These are phyloP conservation scores for Eupithecia dodoneata DNA, from an alignment of 2,888 invertebrate genomes.

Conservation along the genomic window DNA sequence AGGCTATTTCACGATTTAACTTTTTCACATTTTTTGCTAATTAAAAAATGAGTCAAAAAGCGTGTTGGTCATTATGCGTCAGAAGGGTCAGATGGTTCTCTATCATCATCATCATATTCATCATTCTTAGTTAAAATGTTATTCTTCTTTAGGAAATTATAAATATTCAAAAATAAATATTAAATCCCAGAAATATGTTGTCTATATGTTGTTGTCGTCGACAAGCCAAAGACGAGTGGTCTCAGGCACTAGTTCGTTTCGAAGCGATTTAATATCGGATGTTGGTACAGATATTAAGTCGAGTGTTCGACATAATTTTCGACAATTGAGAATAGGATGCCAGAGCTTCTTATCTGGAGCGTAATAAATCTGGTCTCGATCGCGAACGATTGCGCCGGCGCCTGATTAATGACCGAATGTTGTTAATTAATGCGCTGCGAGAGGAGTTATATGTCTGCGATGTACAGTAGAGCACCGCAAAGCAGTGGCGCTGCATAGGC, in stretches of 20 bases:
- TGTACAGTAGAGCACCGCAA: slow-evolving; percentile 26
- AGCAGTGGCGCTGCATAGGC: neutral
- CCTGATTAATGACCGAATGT: slow-evolving; percentile 70
- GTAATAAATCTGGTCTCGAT: slow-evolving; percentile 69
- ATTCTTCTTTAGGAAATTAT: too few species aligned
- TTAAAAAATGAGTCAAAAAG: too few species aligned
- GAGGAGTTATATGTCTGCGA: slow-evolving; percentile 57
- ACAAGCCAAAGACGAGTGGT: neutral
- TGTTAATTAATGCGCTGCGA: slow-evolving; percentile 68
- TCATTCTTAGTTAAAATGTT: too few species aligned
- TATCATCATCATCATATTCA: too few species aligned
- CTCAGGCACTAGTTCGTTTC: neutral
- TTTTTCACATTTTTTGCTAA: too few species aligned
- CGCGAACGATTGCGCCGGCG: slow-evolving; percentile 60
- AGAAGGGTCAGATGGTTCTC: too few species aligned
- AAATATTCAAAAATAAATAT: neutral
- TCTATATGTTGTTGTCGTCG: neutral
- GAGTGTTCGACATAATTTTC: slow-evolving; percentile 2
- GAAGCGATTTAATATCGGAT: neutral
- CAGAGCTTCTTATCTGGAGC: slow-evolving; percentile 63
- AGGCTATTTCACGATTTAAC: too few species aligned
- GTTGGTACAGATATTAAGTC: neutral
- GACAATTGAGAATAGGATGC: neutral
- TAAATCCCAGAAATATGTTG: neutral
- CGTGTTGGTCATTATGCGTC: too few species aligned